Evolutionary conservation across 2,113 vertebrate species (phyloP).

Genomic region (Pavo muticus): DNA sequence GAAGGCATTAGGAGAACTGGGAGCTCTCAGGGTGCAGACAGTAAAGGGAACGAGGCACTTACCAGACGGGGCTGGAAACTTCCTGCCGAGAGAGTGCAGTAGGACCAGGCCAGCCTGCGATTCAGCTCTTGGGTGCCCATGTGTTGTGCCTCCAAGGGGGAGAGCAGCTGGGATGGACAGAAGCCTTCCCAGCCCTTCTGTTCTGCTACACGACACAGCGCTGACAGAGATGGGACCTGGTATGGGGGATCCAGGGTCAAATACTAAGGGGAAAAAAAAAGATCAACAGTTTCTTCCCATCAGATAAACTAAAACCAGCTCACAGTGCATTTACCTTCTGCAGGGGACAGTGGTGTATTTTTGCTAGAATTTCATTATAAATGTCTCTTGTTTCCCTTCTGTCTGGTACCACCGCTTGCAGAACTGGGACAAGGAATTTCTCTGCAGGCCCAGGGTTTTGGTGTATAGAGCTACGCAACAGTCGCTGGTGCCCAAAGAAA

Average conservation of each 20-base stretch:
- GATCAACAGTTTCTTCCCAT: neutral
- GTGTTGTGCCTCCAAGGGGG: conserved; percentile 57
- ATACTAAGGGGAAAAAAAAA: conserved; percentile 70
- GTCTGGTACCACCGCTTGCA: neutral
- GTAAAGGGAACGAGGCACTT: neutral
- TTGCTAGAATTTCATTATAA: conserved; percentile 85
- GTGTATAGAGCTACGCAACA: conserved; percentile 40
- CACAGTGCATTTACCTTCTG: conserved; percentile 57
- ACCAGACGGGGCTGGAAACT: conserved; percentile 57
- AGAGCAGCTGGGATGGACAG: conserved; percentile 76
- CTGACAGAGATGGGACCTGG: conserved; percentile 70
- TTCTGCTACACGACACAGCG: conserved; percentile 23
- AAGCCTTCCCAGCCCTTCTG: conserved; percentile 72
- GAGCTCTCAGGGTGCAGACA: neutral
- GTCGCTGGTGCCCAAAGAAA: neutral
- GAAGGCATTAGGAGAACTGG: neutral
- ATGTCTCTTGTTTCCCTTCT: conserved; percentile 76
- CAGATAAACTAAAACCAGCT: neutral
- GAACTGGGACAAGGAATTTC: conserved; percentile 73
- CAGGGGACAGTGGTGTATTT: conserved; percentile 83
- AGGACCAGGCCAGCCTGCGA: conserved; percentile 81
- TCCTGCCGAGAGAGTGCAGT: conserved; percentile 7
- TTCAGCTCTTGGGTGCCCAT: conserved; percentile 79
- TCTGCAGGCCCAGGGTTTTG: conserved; percentile 62
- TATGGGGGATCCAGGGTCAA: conserved; percentile 37